Evolutionary conservation across 2,797 vertebrate species (phyloP).

Genomic region (Microctenopoma steveboyesi): DNA sequence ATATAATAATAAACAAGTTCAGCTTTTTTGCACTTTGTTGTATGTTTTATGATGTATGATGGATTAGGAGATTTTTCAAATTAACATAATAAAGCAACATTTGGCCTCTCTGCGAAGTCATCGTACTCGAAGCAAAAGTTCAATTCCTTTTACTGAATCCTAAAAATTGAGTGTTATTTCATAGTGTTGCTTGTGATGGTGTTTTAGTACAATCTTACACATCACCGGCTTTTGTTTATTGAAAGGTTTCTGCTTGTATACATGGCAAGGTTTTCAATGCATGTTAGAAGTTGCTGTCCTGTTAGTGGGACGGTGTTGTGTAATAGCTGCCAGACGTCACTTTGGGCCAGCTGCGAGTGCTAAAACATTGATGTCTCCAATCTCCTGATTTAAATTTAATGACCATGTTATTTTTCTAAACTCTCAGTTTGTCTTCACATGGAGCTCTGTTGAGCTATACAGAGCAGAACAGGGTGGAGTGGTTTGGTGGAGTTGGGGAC

Average conservation of each 20-base stretch:
- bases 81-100: conserved; percentile 8
- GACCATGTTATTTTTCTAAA: conserved; percentile 64
- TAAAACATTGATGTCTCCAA: conserved; percentile 74
- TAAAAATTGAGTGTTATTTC: background rate
- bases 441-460: conserved; percentile 41
- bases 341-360: conserved; percentile 60
- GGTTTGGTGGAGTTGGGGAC: conserved; percentile 11
- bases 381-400: conserved; percentile 65
- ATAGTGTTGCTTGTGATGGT: background rate
- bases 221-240: conserved; percentile 35
- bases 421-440: conserved; percentile 48
- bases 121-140: conserved; percentile 1
- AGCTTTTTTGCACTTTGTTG: conserved; percentile 4
- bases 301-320: conserved; percentile 63
- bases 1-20: conserved; percentile 8
- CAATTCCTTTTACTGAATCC: background rate
- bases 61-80: background rate
- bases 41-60: conserved; percentile 9
- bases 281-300: conserved; percentile 29
- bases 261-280: conserved; percentile 36
- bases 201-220: conserved; percentile 5
- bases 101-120: background rate
- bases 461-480: conserved; percentile 10
- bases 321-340: conserved; percentile 72
- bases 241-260: conserved; percentile 36